Evolutionary conservation across 2,797 vertebrate species (phyloP).

Genomic region (Artibeus lituratus): DNA sequence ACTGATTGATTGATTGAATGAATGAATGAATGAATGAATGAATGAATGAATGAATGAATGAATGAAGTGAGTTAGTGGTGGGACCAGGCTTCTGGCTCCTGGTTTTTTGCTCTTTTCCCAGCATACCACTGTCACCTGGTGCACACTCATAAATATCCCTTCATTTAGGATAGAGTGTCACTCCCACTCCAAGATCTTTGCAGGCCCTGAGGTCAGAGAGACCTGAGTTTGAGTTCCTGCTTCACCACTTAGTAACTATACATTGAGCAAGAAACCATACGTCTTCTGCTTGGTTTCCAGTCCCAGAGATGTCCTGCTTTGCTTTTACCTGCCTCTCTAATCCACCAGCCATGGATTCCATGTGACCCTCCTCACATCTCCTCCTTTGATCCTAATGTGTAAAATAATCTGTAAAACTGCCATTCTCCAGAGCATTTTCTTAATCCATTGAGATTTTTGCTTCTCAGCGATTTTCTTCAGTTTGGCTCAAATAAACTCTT

Average conservation of each 20-base stretch:
- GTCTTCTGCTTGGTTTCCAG: not conserved
- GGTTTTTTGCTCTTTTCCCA: not conserved
- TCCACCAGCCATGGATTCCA: not conserved
- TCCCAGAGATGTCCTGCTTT: not conserved
- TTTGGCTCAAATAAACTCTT: not conserved
- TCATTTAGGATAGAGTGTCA: not conserved
- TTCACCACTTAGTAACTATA: not conserved
- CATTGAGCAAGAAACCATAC: not conserved
- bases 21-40: no score
- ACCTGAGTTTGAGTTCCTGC: not conserved
- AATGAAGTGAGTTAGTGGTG: not conserved
- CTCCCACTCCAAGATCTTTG: not conserved
- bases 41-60: not conserved
- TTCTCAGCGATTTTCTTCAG: not conserved
- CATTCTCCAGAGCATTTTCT: not conserved
- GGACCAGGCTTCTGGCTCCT: not conserved
- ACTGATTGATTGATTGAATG: not conserved
- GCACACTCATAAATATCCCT: not conserved
- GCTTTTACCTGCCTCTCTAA: not conserved
- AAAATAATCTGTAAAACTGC: not conserved
- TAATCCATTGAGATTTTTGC: not conserved
- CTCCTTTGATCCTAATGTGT: not conserved
- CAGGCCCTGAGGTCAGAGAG: not conserved
- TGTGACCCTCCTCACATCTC: not conserved
- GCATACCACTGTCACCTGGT: not conserved